Base-by-base conservation (phyloP, 2,113 vertebrate genomes). In the Butastur rufipennis region DNA sequence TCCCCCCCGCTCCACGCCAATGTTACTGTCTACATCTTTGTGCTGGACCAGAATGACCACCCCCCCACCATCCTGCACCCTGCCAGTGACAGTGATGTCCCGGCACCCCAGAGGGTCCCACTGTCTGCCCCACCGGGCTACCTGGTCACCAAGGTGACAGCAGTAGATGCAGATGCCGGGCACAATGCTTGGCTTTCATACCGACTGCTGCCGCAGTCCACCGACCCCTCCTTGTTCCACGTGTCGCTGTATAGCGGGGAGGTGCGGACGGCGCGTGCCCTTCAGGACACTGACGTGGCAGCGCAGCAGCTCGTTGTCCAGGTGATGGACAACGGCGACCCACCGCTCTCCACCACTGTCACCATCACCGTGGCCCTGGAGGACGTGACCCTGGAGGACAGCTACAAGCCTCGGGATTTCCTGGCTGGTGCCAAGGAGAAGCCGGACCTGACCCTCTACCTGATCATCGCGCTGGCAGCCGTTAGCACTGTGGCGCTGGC, bases 181-280 rank as follows among this genome's bases (percentile, higher is more conserved):
- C 98, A 99, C 94, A 99, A 99, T 13, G 99, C 99, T 20, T 99
- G 99, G 98, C 98, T 99, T 40, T 98, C 98, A 2, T 99, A 99
- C 86, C 98, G 82, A 6, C 88, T 98, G 62, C 62, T 98, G 86
- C 97, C 97, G 0, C 98, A 99, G 96, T 98, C 98, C 96, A 99
- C 98, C 2, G 97, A 99, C 82, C 96, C 98, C 10, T 98, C 98
- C 74, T 96, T 99, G 94, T 99, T 99, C 97, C 98, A 92, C 0
- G 97, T 99, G 86, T 98, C 98, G 4, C 88, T 97, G 72, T 98
- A 99, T 93, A 99, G 98, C 0, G 99, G 99, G 34, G 99, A 99
- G 95, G 98, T 99, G 90, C 97, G 99, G 96, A 99, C 98, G 5
- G 97, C 98, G 4, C 98, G 99, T 29, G 81, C 97, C 90, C 93